Base-by-base conservation (phyloP, 2,113 vertebrate genomes). In the Hirundichthys speculiger region DNA sequence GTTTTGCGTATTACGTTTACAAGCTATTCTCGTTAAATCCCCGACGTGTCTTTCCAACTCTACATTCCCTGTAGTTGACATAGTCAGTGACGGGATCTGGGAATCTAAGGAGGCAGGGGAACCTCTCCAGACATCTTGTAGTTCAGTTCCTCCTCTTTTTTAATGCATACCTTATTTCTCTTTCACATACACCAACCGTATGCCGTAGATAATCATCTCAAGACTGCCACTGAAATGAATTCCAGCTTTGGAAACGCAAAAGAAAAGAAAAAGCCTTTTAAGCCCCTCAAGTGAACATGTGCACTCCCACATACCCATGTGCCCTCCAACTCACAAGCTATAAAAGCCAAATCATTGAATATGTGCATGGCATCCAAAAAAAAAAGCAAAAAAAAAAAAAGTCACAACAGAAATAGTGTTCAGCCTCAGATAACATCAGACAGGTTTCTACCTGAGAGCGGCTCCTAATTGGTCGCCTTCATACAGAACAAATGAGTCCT, bases 21-120 rank as follows among this genome's bases (percentile, higher is more conserved):
- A 71, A 82, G 70, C 45, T 64, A 62, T 80, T 83, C 80, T 77
- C 71, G 66, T 84, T 64, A 69, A 80, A 59, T 42, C 34, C 42
- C 43, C 25, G 40, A 10, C 20, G 41, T 69, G 43, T 82, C 46
- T 56, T 70, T 85, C 84, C 82, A 88, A 40, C 52, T 18, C 56
- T 25, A 34, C 75, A 85, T 88, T 88, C 75, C 71, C 71, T 59
- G 5, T 20, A 62, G 79, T 20, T 86, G 67, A 88, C 78, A 84
- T 84, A 64, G 78, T 62, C 54, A 42, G 57, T 19, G 49, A 51
- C 38, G 45, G 9, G 72, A 68, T 78, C 57, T 85, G 84, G 62
- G 57, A 84, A 69, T 73, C 58, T 34, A 46, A 72, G 46, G 34
- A 78, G 50, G 43, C 49, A 69, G 42, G 48, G 52, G 79, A 45